Base-by-base conservation (phyloP, 2,113 vertebrate species). In the Planiliza haematocheilus region DNA sequence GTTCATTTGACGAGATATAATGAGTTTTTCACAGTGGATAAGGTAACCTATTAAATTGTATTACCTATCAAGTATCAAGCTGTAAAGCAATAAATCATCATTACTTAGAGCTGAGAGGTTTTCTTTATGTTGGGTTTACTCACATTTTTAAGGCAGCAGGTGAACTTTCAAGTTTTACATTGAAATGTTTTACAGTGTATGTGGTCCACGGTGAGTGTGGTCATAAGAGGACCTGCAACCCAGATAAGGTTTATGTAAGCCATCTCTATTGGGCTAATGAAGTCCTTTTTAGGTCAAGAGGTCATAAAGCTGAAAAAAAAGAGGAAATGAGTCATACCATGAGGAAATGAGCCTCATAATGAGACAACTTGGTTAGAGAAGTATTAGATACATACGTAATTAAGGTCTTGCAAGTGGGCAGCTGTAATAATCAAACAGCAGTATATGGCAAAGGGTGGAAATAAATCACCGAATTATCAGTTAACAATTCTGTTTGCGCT, bases 211-310 rank as follows among this genome's bases (percentile, higher is more conserved):
- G 38, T 60, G 36, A 30, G 24, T 30, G 24, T 5, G 24, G 24
- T 30, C 48, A 37, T 16, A 52, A 59, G 18, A 45, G 0, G 9
- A 58, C 59, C 30, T 73, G 66, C 38, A 73, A 37, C 20, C 50
- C 69, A 56, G 10, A 42, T 10, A 70, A 52, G 38, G 16, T 74
- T 69, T 45, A 61, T 45, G 10, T 21, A 30, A 20, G 49, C 13
- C 5, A 8, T 45, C 39, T 56, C 46, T 64, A 37, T 62, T 56
- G 4, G 9, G 14, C 46, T 77, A 49, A 50, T 59, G 8, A 51
- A 10, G 51, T 16, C 70, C n/a, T 50, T 48, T n/a, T 43, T 1
- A 38, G 39, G 45, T 76, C 37, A 64, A 63, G 46, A 59, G 59
- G 57, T 74, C 45, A 67, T 11, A 2, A 41, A 57, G 46, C 17